These are phyloP conservation scores for Copidosoma floridanum DNA, from an alignment of 1,140 invertebrate species.

Conservation along the genomic window DNA sequence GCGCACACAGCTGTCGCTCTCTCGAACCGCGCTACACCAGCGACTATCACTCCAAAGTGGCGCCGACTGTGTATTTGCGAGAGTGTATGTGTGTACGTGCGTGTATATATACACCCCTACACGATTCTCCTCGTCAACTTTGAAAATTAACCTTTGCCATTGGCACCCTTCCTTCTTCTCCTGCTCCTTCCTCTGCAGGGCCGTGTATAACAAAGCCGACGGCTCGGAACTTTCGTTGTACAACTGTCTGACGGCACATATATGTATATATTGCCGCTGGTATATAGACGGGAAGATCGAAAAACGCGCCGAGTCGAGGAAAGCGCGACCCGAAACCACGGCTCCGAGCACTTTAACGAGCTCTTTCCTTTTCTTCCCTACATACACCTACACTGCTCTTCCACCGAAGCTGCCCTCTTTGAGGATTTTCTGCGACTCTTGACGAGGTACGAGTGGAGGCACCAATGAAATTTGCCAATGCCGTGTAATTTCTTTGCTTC, in stretches of 20 bases:
- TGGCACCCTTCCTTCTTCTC: not conserved
- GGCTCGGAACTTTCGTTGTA: no score
- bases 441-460: not conserved
- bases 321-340: not conserved
- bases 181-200: not conserved
- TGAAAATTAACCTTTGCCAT: not conserved
- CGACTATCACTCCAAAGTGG: no score
- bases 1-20: no score
- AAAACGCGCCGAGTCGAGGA: not conserved
- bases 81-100: no score
- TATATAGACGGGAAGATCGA: not conserved
- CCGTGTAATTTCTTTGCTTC: constrained; percentile 2
- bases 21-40: no score
- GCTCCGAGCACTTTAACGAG: constrained; percentile 10
- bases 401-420: no score
- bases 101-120: no score
- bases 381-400: no score
- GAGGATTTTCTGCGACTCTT: constrained; percentile 11
- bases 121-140: not conserved
- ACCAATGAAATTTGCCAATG: constrained; percentile 12
- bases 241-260: no score
- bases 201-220: not conserved
- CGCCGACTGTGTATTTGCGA: no score
- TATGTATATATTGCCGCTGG: no score
- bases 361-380: no score